A percentile compares a stretch with the other conserved stretches of the same genome.
These are phyloP conservation scores for Periplaneta americana DNA, from an alignment of 1,140 invertebrate species.

Conservation along the genomic window DNA sequence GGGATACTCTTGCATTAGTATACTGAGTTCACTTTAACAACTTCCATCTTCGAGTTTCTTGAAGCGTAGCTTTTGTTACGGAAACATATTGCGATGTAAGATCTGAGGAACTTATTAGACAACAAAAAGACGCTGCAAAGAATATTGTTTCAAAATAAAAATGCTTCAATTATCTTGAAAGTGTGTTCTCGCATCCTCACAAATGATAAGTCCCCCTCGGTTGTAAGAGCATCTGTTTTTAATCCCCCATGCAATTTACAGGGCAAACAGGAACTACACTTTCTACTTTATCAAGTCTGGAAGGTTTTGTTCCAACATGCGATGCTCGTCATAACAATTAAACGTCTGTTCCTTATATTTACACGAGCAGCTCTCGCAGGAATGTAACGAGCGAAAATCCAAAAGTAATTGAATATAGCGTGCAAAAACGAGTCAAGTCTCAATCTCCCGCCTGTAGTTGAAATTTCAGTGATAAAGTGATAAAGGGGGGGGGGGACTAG, in stretches of 20 bases:
- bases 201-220: not conserved
- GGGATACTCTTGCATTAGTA: too few relatives aligned
- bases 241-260: not conserved
- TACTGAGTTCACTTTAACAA: too few relatives aligned
- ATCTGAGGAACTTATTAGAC: not conserved
- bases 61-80: too few relatives aligned
- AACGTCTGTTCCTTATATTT: not conserved
- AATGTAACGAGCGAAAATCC: not conserved
- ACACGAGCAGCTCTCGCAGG: not conserved
- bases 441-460: not conserved
- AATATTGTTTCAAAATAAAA: not conserved
- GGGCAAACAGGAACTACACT: not conserved
- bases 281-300: not conserved
- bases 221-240: not conserved
- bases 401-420: not conserved
- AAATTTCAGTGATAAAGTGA: not conserved
- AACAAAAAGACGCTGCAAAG: not conserved
- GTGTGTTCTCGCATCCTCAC: not conserved
- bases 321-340: not conserved
- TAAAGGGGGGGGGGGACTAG: not conserved
- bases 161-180: not conserved
- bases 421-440: not conserved
- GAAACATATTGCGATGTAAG: too few relatives aligned
- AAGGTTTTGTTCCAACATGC: not conserved
- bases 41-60: too few relatives aligned